A percentile compares a stretch with the other conserved stretches of the same genome.
Conservation (phyloP, 2,888 invertebrate genomes). For the Acanthoscelides obtectus region DNA sequence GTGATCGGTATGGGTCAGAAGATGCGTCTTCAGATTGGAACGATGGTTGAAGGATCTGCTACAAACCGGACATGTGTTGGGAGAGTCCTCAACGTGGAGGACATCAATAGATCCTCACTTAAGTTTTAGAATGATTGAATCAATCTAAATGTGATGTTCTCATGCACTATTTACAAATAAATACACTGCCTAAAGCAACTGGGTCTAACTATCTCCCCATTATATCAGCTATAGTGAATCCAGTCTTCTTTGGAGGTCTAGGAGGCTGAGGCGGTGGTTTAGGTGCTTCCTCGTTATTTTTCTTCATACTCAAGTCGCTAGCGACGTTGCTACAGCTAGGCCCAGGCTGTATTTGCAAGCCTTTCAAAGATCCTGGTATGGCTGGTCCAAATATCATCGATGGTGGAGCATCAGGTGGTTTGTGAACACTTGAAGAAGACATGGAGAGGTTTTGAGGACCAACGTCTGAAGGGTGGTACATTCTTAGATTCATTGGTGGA, state of each 20-base stretch:
- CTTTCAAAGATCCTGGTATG: slow-evolving; percentile 20
- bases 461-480: slow-evolving; percentile 31
- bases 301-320: slow-evolving; percentile 46
- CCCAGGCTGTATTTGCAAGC: slow-evolving; percentile 14
- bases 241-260: slow-evolving; percentile 65
- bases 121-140: no score
- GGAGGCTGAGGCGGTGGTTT: slow-evolving; percentile 47
- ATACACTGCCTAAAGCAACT: no score
- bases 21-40: slow-evolving; percentile 86
- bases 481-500: slow-evolving; percentile 39
- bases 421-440: slow-evolving; percentile 30
- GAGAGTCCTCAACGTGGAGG: slow-evolving; percentile 88
- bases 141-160: no score
- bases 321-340: slow-evolving; percentile 33
- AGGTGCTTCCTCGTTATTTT: slow-evolving; percentile 31
- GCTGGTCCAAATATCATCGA: slow-evolving; percentile 17
- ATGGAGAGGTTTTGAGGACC: slow-evolving; percentile 23
- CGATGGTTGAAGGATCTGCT: slow-evolving; percentile 88
- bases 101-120: no score
- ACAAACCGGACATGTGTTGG: slow-evolving; percentile 89
- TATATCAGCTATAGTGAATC: slow-evolving; percentile 87
- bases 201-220: slow-evolving; percentile 66
- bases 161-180: no score
- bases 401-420: slow-evolving; percentile 41
- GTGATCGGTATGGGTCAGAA: slow-evolving; percentile 78